Base-by-base conservation (phyloP, 1,140 invertebrate genomes). In the Solenopsis invicta region DNA sequence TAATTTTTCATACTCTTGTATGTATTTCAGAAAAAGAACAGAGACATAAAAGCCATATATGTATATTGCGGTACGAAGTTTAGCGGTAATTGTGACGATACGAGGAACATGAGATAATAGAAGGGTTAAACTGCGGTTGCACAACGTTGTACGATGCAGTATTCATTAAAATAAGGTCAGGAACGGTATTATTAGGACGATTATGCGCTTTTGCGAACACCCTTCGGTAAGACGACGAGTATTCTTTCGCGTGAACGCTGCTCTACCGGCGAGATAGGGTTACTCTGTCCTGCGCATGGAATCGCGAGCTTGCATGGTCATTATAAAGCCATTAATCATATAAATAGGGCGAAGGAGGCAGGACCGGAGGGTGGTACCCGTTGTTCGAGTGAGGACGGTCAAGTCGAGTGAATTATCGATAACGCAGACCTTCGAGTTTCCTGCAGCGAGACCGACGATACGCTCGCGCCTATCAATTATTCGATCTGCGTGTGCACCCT, bases 281-380 rank as follows among this genome's bases (percentile, higher is more conserved):
- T 41, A 54, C 64, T 62, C 67, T 52, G 50, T 81, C 37, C 72
- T 37, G 66, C 54, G 41, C 24, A 34, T 62, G 52, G 85, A 91
- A 88, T 88, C 50, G 78, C 87, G 90, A 88, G 74, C 80, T 82
- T 62, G 61, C 69, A 66, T 61, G 71, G 77, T 92, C 88, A 93
- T 93, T 93, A 92, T 89, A 84, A 89, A 91, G 88, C 86, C 92
- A 93, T 94, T 93, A 93, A 93, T 94, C 92, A 93, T 92, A 91
- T 80, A 85, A 88, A 89, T 88, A 88, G 86, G 81, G 61, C 75
- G 85, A 75, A 75, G 71, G 56, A 75, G 64, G 74, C 69, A 41
- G 59, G 77, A 86, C 82, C 67, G 29, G 56, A 76, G 76, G 78
- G 77, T 89, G 45, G 74, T 80, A 74, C 29, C 69, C 50, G 76